Percentiles rank a stretch among this genome's conserved stretches.
Conservation (phyloP, 2,797 vertebrate species). For the Myripristis jacobus region DNA sequence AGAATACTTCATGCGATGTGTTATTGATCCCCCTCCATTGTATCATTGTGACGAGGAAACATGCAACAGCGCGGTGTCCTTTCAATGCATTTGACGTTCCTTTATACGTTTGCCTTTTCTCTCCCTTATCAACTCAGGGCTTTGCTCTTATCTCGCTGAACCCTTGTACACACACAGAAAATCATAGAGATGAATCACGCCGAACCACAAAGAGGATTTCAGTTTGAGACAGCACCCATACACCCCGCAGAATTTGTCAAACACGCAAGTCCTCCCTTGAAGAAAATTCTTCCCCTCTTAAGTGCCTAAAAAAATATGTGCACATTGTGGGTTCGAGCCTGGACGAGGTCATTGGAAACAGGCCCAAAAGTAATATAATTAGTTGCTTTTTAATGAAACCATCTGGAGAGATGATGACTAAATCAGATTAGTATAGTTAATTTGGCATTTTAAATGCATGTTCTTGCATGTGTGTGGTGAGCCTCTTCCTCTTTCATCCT, state of each 20-base stretch:
- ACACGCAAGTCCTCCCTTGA: slow-evolving; percentile 21
- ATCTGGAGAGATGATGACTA: slow-evolving; percentile 55
- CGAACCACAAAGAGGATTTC: slow-evolving; percentile 45
- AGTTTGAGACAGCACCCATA: slow-evolving; percentile 18
- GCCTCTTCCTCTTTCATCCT: neutral
- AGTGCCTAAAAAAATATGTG: neutral
- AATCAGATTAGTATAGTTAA: slow-evolving; percentile 65
- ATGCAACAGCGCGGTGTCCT: slow-evolving; percentile 34
- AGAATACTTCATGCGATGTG: slow-evolving; percentile 40
- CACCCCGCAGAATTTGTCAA: slow-evolving; percentile 39
- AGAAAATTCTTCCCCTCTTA: slow-evolving; percentile 14
- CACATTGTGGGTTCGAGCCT: slow-evolving; percentile 18
- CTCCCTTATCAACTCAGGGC: slow-evolving; percentile 48
- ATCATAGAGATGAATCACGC: slow-evolving; percentile 58
- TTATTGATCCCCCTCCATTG: neutral
- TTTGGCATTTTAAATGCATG: slow-evolving; percentile 48
- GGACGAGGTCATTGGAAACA: slow-evolving; percentile 50
- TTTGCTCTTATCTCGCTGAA: slow-evolving; percentile 57
- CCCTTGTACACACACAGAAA: slow-evolving; percentile 51
- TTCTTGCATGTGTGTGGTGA: slow-evolving; percentile 13
- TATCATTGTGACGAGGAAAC: slow-evolving; percentile 33
- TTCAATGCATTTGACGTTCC: slow-evolving; percentile 14
- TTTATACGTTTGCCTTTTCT: slow-evolving; percentile 37
- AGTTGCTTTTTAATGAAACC: slow-evolving; percentile 63
- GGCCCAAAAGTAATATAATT: slow-evolving; percentile 56